A percentile compares a stretch with the other conserved stretches of the same genome.
Conservation (phyloP, 2,888 invertebrate genomes). For the Acrobasis suavella region DNA sequence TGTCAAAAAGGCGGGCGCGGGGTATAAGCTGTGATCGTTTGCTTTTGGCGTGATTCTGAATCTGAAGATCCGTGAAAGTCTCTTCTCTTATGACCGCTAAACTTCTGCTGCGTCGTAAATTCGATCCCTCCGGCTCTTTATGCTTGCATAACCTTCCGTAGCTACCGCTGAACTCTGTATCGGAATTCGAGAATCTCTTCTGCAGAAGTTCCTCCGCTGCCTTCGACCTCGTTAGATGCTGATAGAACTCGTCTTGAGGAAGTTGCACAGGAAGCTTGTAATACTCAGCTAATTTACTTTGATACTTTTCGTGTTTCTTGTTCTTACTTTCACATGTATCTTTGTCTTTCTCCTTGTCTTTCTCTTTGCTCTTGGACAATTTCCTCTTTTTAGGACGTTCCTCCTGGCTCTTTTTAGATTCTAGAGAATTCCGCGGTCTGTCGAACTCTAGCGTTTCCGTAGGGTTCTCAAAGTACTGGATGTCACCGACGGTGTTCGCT, state of each 20-base stretch:
- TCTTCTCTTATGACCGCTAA: constrained; percentile 90
- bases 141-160: constrained; percentile 77
- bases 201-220: constrained; percentile 74
- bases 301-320: constrained; percentile 76
- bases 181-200: constrained; percentile 72
- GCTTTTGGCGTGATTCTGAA: constrained; percentile 83
- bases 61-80: constrained; percentile 86
- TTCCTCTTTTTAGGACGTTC: constrained; percentile 75
- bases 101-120: constrained; percentile 86
- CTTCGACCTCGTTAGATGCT: constrained; percentile 73
- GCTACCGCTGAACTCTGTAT: constrained; percentile 74
- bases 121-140: constrained; percentile 76
- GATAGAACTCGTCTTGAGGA: constrained; percentile 78
- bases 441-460: constrained; percentile 78
- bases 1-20: constrained; percentile 89
- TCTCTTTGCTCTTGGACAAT: constrained; percentile 63
- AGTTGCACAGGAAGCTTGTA: constrained; percentile 73
- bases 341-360: constrained; percentile 53
- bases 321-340: constrained; percentile 59
- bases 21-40: constrained; percentile 90
- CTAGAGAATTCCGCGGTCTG: constrained; percentile 66
- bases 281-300: constrained; percentile 76
- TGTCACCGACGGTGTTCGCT: constrained; percentile 74
- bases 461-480: constrained; percentile 79
- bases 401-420: constrained; percentile 68